Evolutionary conservation across 2,888 invertebrate genomes (phyloP), one percentile per base, ranked within the genome.

Genomic region (Dolomedes plantarius): DNA sequence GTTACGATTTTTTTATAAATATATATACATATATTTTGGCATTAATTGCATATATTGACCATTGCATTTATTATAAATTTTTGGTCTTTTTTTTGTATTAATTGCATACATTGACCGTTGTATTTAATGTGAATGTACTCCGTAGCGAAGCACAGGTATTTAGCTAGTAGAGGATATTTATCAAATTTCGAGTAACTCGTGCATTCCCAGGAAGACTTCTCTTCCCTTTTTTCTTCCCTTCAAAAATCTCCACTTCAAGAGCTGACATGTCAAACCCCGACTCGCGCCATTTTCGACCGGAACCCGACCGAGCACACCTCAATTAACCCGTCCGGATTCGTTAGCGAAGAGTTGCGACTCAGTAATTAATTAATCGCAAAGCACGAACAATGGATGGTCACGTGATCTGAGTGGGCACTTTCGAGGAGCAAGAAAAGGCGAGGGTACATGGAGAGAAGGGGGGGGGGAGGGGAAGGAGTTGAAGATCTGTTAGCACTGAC

Each of bases 321-420:
- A 85, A 85, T 85, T 85, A 85, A 85, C 83, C 65, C 77, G 50
- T 83, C 68, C 28, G 50, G 41, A 72, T 85, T 85, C 73, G 77
- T 56, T 85, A 31, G 56, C 72, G 68, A 56, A 39, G 71, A 85
- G 73, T 73, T 67, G 73, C 71, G 62, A 85, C 50, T 68, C 56
- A 39, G 77, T 85, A 85, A 85, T 85, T 85, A 85, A 85, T 85
- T 85, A 85, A 85, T 73, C 73, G 73, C 77, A 67, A n/a, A 62
- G 46, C 68, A 31, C 23, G 67, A 77, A 67, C 77, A 77, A 77
- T 64, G 76, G 67, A 31, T 56, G 76, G 77, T 72, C 77, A 72
- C 77, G 77, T 77, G 72, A 85, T 79, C n/a, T 36, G 39, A 41
- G 64, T 67, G 46, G 72, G 39, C 39, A 67, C 23, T 36, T 67